Conservation (phyloP, 1,140 invertebrate species). For the Chelonus insularis region DNA sequence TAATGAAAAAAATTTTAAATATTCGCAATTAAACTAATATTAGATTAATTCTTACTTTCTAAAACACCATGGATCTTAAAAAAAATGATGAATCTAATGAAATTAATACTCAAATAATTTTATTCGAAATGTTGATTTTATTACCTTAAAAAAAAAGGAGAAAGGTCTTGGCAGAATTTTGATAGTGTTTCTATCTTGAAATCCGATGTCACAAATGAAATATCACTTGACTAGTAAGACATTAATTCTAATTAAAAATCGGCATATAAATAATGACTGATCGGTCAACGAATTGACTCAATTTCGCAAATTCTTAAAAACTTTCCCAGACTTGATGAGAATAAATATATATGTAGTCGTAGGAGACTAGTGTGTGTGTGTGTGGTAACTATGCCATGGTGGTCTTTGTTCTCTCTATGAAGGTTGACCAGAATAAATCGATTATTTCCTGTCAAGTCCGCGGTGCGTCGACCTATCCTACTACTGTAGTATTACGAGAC, state of each 20-base stretch:
- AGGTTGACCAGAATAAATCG: slow-evolving; percentile 25
- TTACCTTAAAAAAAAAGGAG: too few species aligned
- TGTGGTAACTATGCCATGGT: background rate
- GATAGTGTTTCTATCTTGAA: background rate
- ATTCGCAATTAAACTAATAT: too few species aligned
- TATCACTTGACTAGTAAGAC: background rate
- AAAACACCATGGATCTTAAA: too few species aligned
- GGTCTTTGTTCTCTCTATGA: background rate
- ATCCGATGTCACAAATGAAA: background rate
- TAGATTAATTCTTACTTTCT: too few species aligned
- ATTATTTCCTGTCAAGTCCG: slow-evolving; percentile 10
- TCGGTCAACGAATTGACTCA: background rate
- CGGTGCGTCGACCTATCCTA: slow-evolving; percentile 24
- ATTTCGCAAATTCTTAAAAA: background rate
- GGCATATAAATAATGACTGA: slow-evolving; percentile 10
- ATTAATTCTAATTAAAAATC: slow-evolving; percentile 23
- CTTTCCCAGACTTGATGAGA: background rate
- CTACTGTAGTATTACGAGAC: slow-evolving; percentile 14
- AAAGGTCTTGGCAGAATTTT: background rate
- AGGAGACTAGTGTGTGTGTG: background rate
- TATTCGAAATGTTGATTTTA: too few species aligned
- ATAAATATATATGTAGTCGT: background rate
- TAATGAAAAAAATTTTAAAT: too few species aligned
- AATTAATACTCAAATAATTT: too few species aligned
- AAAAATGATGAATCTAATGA: too few species aligned